Evolutionary conservation across 2,113 vertebrate genomes (phyloP), one percentile per base, ranked within the genome.

Genomic region (Sylvilagus bachmani): DNA sequence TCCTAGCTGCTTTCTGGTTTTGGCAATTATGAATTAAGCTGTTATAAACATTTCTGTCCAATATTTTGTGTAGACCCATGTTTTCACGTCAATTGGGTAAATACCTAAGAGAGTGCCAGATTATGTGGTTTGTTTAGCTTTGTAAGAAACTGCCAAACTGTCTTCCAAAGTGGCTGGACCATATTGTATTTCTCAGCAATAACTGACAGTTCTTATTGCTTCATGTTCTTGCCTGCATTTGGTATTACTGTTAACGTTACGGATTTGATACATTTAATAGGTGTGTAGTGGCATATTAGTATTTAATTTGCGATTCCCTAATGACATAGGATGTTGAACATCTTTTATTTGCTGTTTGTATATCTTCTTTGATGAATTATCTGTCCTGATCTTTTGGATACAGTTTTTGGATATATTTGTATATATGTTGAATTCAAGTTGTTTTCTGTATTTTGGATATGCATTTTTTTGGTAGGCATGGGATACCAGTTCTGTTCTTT

Each of bases 1-100:
- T 92, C 31, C 69, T 92, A 62, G 62, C 84, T 84, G 21, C 78
- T 92, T 90, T 66, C 11, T 29, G 12, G 77, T 94, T 89, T 55
- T 38, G 33, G 49, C 16, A 36, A 3, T 82, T 73, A 55, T 78
- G 73, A 55, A 67, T 84, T 82, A 94, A 86, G 49, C 75, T 86
- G 7, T 31, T 53, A 1, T n/a, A 84, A 74, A 61, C 9, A n/a
- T 80, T 82, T 8, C 21, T 3, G 17, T 85, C 10, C 16, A 64
- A 2, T 25, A 71, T 33, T 88, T 73, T 36, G 5, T 49, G 29
- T 33, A 49, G 64, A 79, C 51, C 10, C 51, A 61, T 61, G 33
- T 86, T 93, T 86, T 91, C 21, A 55, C 0, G 31, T 71, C 62
- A 17, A 92, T 74, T 79, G 44, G 51, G 33, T 70, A 33, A 51